Percentiles rank a stretch among this genome's conserved stretches.
Evolutionary conservation across 2,113 vertebrate genomes (phyloP).

Genomic region (Caretta caretta): DNA sequence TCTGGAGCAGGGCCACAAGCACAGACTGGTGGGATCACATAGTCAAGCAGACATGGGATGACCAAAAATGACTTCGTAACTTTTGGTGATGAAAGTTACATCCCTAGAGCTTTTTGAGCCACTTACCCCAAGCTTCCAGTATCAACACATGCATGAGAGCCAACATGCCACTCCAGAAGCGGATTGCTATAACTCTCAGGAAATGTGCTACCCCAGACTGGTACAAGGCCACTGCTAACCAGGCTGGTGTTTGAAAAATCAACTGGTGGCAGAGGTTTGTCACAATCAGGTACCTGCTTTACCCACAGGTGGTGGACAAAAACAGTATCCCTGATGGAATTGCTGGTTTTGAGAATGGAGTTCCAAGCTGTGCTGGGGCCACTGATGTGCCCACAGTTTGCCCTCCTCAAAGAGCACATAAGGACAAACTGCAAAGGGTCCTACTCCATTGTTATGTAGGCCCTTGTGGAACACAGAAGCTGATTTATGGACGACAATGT

Average conservation of each 20-base stretch:
- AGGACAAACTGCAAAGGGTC: neutral
- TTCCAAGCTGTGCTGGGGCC: neutral
- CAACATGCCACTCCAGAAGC: neutral
- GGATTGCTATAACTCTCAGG: too few species aligned
- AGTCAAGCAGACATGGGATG: neutral
- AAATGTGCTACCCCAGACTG: neutral
- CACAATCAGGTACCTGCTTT: neutral
- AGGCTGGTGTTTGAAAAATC: neutral
- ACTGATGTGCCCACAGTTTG: neutral
- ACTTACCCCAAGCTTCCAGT: too few species aligned
- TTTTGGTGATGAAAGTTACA: neutral
- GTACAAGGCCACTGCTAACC: neutral
- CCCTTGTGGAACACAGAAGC: neutral
- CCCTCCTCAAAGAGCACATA: neutral
- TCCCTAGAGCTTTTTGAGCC: too few species aligned
- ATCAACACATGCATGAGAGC: too few species aligned
- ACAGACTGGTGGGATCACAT: too few species aligned
- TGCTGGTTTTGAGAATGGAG: neutral
- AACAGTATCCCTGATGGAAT: neutral
- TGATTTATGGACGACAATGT: neutral
- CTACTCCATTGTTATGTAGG: neutral
- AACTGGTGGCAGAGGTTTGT: neutral
- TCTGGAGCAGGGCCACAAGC: too few species aligned
- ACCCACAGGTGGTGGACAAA: neutral
- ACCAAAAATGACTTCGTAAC: too few species aligned